Evolutionary conservation across 2,888 invertebrate species (phyloP), one percentile per base, ranked within the genome.

Genomic region (Atethmia centrago): DNA sequence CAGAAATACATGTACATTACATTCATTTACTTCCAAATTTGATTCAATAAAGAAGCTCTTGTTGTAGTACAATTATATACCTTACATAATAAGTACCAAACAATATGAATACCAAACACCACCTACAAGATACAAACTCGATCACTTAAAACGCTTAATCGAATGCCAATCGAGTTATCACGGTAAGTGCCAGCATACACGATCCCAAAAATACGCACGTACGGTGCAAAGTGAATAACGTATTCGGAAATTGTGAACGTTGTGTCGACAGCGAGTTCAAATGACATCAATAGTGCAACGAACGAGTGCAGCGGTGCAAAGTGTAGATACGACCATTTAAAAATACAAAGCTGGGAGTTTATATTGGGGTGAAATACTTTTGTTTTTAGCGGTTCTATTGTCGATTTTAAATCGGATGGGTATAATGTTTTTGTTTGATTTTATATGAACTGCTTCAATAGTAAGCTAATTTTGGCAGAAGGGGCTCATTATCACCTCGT

Each of bases 211-310:
- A 83, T 82, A 85, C 87, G 77, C 76, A 77, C 73, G 84, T 81
- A 83, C 79, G 49, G 76, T 82, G 79, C 74, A 79, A 85, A 85
- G 86, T 86, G 82, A 87, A 82, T 85, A 82, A 72, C 84, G 86
- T 72, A 82, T 85, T 87, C 79, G 84, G 86, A 86, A 85, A 86
- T 87, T 83, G 86, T 87, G 84, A 79, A 82, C 72, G 78, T 82
- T 75, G 71, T 80, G 79, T 82, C 79, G 77, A 77, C 85, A 59
- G 79, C 72, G 74, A 75, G 82, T 86, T 80, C 82, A 79, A 83
- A 83, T 79, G 77, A 77, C 84, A 79, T 77, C 84, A 81, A 79
- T 82, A 81, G 81, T 85, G 85, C 85, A 87, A 81, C 75, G 85
- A 70, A 83, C 80, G 80, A 76, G n/a, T 77, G 74, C 80, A 74